These are phyloP conservation scores for Ceratitis capitata DNA, from an alignment of 1,140 invertebrate genomes.

Conservation along the genomic window DNA sequence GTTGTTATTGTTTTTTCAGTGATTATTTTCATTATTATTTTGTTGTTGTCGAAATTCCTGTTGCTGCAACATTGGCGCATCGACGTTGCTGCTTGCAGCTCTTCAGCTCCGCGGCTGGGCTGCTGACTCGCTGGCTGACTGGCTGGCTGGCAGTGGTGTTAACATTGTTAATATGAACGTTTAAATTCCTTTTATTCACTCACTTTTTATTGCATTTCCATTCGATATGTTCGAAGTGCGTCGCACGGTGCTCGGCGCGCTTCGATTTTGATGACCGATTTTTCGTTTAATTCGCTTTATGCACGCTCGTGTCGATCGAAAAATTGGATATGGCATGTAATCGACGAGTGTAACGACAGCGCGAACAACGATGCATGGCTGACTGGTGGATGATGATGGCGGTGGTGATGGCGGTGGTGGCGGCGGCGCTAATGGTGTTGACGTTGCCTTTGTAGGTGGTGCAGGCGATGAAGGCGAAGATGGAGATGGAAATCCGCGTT, in stretches of 20 bases:
- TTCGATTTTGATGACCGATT: constrained; percentile 39
- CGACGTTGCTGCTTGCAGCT: not conserved
- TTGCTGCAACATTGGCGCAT: not conserved
- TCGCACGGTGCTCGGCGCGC: constrained; percentile 2
- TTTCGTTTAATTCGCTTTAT: constrained; percentile 43
- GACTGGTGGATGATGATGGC: not conserved
- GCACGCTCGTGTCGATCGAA: constrained; percentile 45
- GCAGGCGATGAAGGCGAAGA: not conserved
- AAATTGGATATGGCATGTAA: constrained; percentile 39
- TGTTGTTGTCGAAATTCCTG: constrained; percentile 32
- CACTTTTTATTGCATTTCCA: constrained; percentile 37
- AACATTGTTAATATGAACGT: constrained; percentile 45
- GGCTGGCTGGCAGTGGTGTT: constrained; percentile 37
- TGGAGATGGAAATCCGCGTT: not conserved
- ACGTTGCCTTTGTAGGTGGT: not conserved
- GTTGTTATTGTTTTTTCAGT: not conserved
- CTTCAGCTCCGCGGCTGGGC: not conserved
- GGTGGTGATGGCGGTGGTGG: not conserved
- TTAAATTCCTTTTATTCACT: constrained; percentile 34
- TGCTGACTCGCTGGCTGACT: not conserved
- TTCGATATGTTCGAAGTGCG: not conserved
- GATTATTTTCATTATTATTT: not conserved
- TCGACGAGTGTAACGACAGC: constrained; percentile 26
- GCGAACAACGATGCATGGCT: constrained; percentile 31
- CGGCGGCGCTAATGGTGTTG: not conserved